Conservation (phyloP, 2,888 invertebrate genomes). For the Notocelia uddmanniana region DNA sequence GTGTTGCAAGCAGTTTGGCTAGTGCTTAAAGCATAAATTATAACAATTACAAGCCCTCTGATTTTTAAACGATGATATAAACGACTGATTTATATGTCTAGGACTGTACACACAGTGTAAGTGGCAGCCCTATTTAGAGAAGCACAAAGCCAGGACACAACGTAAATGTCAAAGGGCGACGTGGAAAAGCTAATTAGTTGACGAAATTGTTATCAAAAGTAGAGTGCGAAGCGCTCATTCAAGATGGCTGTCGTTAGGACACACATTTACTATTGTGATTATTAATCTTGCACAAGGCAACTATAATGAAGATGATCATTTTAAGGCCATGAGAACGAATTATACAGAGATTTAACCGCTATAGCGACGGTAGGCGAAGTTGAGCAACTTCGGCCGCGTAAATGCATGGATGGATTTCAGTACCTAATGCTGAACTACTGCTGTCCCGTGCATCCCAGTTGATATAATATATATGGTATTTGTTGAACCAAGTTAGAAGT, state of each 20-base stretch:
- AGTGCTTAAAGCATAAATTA: no score
- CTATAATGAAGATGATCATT: background rate
- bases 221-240: slow-evolving; percentile 9
- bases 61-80: background rate
- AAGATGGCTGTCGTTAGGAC: background rate
- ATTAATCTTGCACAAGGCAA: background rate
- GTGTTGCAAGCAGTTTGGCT: no score
- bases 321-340: no score
- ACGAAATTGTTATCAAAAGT: slow-evolving; percentile 37
- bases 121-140: slow-evolving; percentile 17
- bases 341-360: background rate
- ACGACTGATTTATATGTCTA: background rate
- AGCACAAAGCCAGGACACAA: slow-evolving; percentile 36
- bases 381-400: no score
- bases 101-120: slow-evolving; percentile 18
- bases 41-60: no score
- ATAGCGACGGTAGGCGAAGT: no score
- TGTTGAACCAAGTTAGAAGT: no score
- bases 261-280: background rate
- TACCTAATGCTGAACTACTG: no score
- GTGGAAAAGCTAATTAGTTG: slow-evolving; percentile 38
- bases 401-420: no score
- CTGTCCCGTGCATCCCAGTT: no score
- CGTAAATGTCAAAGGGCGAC: slow-evolving; percentile 35
- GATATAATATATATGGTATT: no score